These are phyloP conservation scores for Eulimnadia texana DNA, from an alignment of 1,140 invertebrate genomes.

Conservation along the genomic window DNA sequence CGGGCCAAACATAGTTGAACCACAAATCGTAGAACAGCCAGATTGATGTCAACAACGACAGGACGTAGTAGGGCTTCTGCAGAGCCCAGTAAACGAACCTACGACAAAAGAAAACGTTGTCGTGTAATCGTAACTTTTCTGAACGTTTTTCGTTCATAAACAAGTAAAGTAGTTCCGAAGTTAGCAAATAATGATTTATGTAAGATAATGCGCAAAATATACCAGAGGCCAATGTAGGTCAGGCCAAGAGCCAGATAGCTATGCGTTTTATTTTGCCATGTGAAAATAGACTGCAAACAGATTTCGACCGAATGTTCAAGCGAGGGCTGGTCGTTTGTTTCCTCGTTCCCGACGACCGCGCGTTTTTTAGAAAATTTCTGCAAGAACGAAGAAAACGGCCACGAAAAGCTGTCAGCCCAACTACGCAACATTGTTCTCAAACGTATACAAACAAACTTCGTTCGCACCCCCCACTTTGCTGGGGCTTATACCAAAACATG, in stretches of 20 bases:
- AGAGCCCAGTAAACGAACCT: constrained; percentile 5
- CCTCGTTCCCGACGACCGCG: background rate
- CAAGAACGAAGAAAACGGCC: background rate
- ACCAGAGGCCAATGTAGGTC: background rate
- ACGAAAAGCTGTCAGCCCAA: background rate
- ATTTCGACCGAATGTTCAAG: background rate
- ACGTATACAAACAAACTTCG: background rate
- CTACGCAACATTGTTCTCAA: background rate
- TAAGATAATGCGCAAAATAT: background rate
- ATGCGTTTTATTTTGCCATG: background rate
- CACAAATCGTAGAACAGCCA: background rate
- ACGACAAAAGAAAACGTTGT: background rate
- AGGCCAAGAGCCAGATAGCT: background rate
- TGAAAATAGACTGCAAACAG: background rate
- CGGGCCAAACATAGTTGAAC: constrained; percentile 7
- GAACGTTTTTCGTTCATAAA: background rate
- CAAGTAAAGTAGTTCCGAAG: background rate
- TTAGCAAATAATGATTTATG: background rate
- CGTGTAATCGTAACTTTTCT: no score
- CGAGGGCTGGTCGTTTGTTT: no score
- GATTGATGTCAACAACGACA: background rate
- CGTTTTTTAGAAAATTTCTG: background rate
- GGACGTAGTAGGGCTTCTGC: background rate
- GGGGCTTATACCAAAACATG: no score
- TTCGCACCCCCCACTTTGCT: background rate